Evolutionary conservation across 2,888 invertebrate genomes (phyloP).

Genomic region (Unio pictorum): DNA sequence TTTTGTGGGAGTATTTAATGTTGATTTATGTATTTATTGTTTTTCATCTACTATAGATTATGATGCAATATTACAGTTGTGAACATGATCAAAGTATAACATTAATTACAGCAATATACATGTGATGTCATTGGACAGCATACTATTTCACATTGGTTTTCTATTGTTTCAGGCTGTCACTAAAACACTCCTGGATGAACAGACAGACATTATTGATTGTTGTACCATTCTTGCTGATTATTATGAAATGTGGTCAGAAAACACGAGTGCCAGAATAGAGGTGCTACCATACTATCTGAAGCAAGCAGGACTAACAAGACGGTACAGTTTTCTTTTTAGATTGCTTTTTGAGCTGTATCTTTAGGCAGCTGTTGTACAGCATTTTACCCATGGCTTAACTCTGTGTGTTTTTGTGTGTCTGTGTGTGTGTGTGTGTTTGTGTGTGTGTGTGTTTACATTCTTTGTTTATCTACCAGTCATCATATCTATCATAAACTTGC

Average conservation of each 20-base stretch:
- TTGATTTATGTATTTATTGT: no score
- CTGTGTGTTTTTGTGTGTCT: neutral
- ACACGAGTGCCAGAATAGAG: slow-evolving; percentile 21
- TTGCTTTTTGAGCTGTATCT: neutral
- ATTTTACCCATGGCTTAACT: neutral
- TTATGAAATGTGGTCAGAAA: slow-evolving; percentile 53
- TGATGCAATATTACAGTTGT: no score
- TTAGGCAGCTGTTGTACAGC: neutral
- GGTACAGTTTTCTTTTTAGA: slow-evolving; percentile 26
- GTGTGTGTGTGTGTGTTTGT: neutral
- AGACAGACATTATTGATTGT: slow-evolving; percentile 25
- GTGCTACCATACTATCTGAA: slow-evolving; percentile 51
- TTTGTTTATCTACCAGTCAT: no score
- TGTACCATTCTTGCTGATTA: slow-evolving; percentile 53
- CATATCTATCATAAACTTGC: no score
- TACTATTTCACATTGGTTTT: slow-evolving; percentile 6
- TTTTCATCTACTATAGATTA: no score
- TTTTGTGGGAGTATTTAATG: no score
- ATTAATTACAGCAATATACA: neutral
- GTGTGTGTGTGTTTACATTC: no score
- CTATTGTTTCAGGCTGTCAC: slow-evolving; percentile 43
- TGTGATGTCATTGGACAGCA: slow-evolving; percentile 3
- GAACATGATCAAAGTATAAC: no score
- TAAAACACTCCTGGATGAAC: slow-evolving; percentile 23
- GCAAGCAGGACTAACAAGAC: slow-evolving; percentile 36